These are phyloP conservation scores for Emydoidea blandingii DNA, from an alignment of 2,797 vertebrate genomes.

Conservation along the genomic window DNA sequence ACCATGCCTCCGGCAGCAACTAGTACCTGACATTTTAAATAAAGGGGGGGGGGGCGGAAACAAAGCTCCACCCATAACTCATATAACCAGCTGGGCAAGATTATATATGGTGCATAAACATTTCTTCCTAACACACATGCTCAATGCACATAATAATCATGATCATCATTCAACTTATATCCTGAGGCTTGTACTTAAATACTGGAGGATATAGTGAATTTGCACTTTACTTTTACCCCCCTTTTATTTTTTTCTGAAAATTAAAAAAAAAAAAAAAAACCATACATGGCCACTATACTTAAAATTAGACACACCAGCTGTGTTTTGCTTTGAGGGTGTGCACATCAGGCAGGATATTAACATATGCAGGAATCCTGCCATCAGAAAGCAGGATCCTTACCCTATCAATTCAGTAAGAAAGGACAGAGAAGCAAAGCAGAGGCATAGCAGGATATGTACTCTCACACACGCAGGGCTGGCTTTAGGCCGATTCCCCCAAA, in stretches of 20 bases:
- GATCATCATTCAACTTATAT: background rate
- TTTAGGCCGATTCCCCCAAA: no score
- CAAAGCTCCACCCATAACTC: background rate
- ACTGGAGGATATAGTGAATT: background rate
- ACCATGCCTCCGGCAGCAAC: rapidly evolving
- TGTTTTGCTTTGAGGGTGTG: background rate
- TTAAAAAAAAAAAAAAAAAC: background rate
- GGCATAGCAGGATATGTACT: rapidly evolving
- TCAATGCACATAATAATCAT: background rate
- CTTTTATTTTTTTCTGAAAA: background rate
- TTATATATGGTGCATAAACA: background rate
- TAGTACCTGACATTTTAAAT: background rate
- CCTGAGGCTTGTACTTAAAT: background rate
- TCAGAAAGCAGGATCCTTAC: background rate
- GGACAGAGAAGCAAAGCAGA: background rate
- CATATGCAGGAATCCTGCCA: background rate
- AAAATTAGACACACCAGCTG: background rate
- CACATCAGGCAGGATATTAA: background rate
- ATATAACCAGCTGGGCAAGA: background rate
- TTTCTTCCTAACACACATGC: background rate
- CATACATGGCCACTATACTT: background rate
- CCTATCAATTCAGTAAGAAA: background rate
- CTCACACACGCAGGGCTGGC: background rate
- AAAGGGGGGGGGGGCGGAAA: background rate
- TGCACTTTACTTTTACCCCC: background rate